Base-by-base conservation (phyloP, 2,888 invertebrate species). In the Lepetodrilus schrolli region DNA sequence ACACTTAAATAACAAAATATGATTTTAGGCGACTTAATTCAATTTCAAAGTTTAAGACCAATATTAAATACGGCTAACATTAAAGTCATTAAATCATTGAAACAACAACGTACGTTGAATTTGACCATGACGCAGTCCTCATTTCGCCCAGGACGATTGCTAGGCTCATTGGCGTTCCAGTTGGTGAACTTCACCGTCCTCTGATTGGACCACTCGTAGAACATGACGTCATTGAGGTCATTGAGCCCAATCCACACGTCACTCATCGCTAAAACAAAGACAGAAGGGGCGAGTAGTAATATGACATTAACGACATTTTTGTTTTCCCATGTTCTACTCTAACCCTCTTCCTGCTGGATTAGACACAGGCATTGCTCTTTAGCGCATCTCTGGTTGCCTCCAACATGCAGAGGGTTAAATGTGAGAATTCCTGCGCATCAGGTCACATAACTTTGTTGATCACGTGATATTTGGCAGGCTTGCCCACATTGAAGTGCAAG, bases 201-300 rank as follows among this genome's bases (percentile, higher is more conserved):
- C 34, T 80, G 81, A 66, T 80, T 80, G 5, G 80, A 73, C 88
- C 88, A 88, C 58, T 83, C 80, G 78, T 84, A 87, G 36, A 80
- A 70, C 20, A 78, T 78, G 37, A 81, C 78, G 26, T 79, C 75
- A 43, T 76, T 73, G 8, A 81, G 74, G 70, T 86, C 86, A 74
- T 84, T 86, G 17, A 88, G 78, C 0, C 88, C 88, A 65, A 87
- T 83, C 88, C 88, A 88, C 4, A 80, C 78, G 73, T 80, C 43
- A 8, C 17, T 17, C 43, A 17, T 43, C n/a, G 43, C 43, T 43
- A 17, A 4, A 10, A 38, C 30, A 23, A 65, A 65, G n/a, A 26
- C 30, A 65, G 5, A 38, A 38, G 13, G 7, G 13, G 13, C 7
- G 7, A 38, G 13, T 8, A 38, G 8, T 8, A 38, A 8, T 38